A percentile compares a stretch with the other conserved stretches of the same genome.
Conservation (phyloP, 2,888 invertebrate genomes). For the Lissonota sp. region DNA sequence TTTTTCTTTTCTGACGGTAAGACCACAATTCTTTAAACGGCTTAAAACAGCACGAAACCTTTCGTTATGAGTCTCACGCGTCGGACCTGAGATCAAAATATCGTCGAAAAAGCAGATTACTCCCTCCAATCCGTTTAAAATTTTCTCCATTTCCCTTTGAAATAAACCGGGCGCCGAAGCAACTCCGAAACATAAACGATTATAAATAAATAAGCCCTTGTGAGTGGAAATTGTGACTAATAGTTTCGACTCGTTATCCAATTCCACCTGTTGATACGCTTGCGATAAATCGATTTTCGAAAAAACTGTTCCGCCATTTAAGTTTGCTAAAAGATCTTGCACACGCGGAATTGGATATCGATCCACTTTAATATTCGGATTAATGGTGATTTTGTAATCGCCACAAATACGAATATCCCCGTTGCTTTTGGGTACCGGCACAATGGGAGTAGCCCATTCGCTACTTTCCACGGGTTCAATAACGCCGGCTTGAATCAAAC, state of each 20-base stretch:
- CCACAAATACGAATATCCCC: conserved; percentile 67
- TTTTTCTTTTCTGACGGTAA: conserved; percentile 31
- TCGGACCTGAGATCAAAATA: conserved; percentile 69
- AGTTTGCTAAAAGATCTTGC: conserved; percentile 61
- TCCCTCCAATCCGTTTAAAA: conserved; percentile 72
- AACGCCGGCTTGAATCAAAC: conserved; percentile 60
- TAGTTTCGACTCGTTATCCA: conserved; percentile 72
- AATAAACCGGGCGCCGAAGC: conserved; percentile 77
- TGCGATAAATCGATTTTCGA: conserved; percentile 73
- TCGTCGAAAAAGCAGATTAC: conserved; percentile 76
- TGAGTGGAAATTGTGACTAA: conserved; percentile 75
- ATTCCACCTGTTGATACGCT: conserved; percentile 77
- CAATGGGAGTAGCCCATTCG: background rate
- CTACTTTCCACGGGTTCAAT: background rate
- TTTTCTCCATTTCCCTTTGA: conserved; percentile 76
- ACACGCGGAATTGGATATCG: conserved; percentile 65
- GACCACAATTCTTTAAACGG: conserved; percentile 19
- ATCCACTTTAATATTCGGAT: conserved; percentile 51
- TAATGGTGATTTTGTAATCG: conserved; percentile 61
- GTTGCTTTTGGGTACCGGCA: conserved; percentile 54
- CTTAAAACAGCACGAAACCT: conserved; percentile 26
- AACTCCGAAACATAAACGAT: conserved; percentile 79
- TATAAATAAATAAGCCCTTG: conserved; percentile 76
- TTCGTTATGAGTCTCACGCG: conserved; percentile 4
- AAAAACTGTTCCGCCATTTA: conserved; percentile 67